These are phyloP conservation scores for Athene cunicularia DNA, from an alignment of 2,113 vertebrate genomes.

Conservation along the genomic window DNA sequence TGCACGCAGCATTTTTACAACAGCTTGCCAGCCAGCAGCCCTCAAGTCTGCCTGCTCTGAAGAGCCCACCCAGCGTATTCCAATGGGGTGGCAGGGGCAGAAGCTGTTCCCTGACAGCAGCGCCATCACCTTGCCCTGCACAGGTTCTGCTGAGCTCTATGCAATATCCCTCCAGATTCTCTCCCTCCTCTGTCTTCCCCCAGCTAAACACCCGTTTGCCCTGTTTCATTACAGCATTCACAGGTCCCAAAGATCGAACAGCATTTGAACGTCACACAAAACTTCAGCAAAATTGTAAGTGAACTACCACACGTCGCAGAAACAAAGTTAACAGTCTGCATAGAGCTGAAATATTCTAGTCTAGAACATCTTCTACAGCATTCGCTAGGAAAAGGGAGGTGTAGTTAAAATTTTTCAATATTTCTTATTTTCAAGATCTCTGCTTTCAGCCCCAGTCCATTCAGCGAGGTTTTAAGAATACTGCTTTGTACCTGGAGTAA, in stretches of 20 bases:
- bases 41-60: neutral
- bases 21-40: neutral
- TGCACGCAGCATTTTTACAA: fast-evolving
- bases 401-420: fast-evolving
- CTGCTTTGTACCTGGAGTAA: slow-evolving; percentile 78
- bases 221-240: neutral
- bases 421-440: neutral
- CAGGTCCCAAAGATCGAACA: fast-evolving
- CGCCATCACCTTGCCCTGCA: fast-evolving
- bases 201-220: neutral
- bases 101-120: fast-evolving
- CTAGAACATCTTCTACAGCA: neutral
- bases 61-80: neutral
- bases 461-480: neutral
- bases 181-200: neutral
- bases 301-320: fast-evolving
- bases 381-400: neutral
- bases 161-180: neutral
- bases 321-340: fast-evolving
- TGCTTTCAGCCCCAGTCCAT: neutral
- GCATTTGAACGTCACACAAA: fast-evolving
- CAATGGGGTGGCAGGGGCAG: fast-evolving
- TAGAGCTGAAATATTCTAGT: neutral
- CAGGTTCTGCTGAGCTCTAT: neutral
- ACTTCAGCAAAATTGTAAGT: fast-evolving